These are phyloP conservation scores for Carposina sasakii DNA, from an alignment of 1,140 invertebrate genomes.

Conservation along the genomic window DNA sequence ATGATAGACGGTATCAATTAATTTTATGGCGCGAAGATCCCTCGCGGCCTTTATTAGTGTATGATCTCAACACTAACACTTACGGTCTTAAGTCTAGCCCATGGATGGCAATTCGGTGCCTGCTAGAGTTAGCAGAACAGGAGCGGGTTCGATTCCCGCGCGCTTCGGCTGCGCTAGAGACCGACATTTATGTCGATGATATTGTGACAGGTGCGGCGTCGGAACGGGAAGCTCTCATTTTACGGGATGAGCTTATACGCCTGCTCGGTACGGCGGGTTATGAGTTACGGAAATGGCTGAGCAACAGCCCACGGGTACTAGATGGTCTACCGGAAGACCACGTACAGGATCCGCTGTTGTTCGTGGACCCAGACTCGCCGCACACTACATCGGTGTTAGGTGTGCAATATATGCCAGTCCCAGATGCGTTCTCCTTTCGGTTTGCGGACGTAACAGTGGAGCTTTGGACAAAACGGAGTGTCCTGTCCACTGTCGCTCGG, in stretches of 20 bases:
- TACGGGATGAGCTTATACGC: conserved; percentile 5
- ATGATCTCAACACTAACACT: conserved; percentile 43
- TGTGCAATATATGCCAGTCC: conserved; percentile 2
- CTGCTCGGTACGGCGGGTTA: conserved; percentile 14
- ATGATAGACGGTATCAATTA: conserved; percentile 42
- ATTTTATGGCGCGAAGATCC: conserved; percentile 49
- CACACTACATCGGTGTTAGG: not conserved
- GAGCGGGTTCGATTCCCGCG: not conserved
- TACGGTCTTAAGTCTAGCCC: conserved; percentile 48
- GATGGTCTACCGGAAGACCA: conserved; percentile 14
- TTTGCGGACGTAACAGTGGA: not conserved
- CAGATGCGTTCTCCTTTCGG: conserved; percentile 7
- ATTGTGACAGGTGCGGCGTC: conserved; percentile 8
- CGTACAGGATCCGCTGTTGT: not conserved
- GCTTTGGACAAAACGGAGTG: conserved; percentile 12
- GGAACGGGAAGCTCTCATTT: not conserved
- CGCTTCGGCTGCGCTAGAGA: conserved; percentile 2
- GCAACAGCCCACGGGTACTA: conserved; percentile 6
- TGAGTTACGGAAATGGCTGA: conserved; percentile 20
- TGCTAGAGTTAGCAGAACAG: conserved; percentile 33
- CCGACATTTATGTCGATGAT: too few relatives aligned
- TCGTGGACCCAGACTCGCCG: not conserved
- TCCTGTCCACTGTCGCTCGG: conserved; percentile 16
- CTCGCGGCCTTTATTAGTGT: conserved; percentile 25
- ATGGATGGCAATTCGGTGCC: conserved; percentile 37